Percentiles rank a stretch among this genome's conserved stretches.
phyloP scores from a whole-genome alignment of 1,140 invertebrate genomes.

The Sitophilus oryzae region DNA sequence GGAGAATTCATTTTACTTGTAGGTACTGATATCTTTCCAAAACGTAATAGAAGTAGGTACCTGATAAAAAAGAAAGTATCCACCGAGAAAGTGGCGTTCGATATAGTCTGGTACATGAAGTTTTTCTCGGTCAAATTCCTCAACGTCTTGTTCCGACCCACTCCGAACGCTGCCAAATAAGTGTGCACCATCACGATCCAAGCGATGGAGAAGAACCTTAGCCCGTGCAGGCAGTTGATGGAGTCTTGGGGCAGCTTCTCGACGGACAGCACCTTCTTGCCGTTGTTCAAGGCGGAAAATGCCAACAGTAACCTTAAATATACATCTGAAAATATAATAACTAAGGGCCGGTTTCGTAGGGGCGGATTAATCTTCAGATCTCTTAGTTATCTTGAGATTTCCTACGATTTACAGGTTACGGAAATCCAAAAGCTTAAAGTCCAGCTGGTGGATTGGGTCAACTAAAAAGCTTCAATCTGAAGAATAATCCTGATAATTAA shows the following conservation, averaged over 20 bases:
- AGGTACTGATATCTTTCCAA: too few species aligned
- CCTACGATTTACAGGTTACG: too few species aligned
- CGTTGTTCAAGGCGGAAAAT: slow-evolving; percentile 52
- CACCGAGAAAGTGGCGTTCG: slow-evolving; percentile 85
- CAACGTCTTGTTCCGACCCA: slow-evolving; percentile 71
- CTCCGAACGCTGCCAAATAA: slow-evolving; percentile 72
- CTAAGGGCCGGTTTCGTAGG: too few species aligned
- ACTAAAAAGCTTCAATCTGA: too few species aligned
- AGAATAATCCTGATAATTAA: too few species aligned
- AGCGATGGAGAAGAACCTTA: slow-evolving; percentile 75
- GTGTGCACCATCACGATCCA: slow-evolving; percentile 94
- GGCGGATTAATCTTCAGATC: too few species aligned
- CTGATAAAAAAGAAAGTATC: slow-evolving; percentile 91
- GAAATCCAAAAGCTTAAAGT: too few species aligned
- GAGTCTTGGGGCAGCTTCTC: slow-evolving; percentile 54
- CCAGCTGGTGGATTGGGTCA: too few species aligned
- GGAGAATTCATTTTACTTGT: too few species aligned
- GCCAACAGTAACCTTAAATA: slow-evolving; percentile 44
- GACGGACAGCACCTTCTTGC: slow-evolving; percentile 54
- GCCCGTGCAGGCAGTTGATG: slow-evolving; percentile 72
- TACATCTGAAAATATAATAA: slow-evolving; percentile 37
- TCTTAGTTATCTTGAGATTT: too few species aligned
- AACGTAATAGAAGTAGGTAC: too few species aligned
- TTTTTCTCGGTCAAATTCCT: slow-evolving; percentile 69
- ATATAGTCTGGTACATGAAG: slow-evolving; percentile 76